Conservation (phyloP, 2,888 invertebrate genomes). For the Ellobium chinense region DNA sequence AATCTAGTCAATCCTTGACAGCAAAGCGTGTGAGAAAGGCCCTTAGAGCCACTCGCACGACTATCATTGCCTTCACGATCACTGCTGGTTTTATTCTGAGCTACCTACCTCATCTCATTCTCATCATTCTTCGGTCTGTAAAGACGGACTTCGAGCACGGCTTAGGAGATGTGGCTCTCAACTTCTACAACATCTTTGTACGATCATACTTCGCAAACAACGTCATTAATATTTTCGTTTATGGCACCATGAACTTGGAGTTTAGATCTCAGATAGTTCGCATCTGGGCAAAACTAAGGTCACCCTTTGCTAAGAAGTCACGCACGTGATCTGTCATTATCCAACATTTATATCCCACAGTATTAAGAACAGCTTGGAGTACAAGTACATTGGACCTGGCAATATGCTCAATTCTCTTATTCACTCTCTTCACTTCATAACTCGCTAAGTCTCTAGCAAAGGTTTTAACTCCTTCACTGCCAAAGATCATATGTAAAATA, state of each 20-base stretch:
- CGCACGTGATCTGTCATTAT: too few species aligned
- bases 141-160: slow-evolving; percentile 27
- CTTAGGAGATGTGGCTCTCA: slow-evolving; percentile 49
- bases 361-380: too few species aligned
- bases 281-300: slow-evolving; percentile 15
- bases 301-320: not conserved
- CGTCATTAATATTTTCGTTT: slow-evolving; percentile 65
- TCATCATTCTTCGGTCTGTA: slow-evolving; percentile 49
- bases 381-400: too few species aligned
- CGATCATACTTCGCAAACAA: slow-evolving; percentile 67
- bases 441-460: too few species aligned
- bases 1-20: slow-evolving; percentile 18
- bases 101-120: slow-evolving; percentile 60
- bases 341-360: too few species aligned
- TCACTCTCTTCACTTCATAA: too few species aligned
- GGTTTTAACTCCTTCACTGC: too few species aligned
- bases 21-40: slow-evolving; percentile 14
- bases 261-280: slow-evolving; percentile 54
- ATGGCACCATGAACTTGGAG: slow-evolving; percentile 62
- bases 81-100: slow-evolving; percentile 62
- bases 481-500: too few species aligned
- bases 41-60: slow-evolving; percentile 49
- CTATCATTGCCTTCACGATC: slow-evolving; percentile 60
- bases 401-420: too few species aligned
- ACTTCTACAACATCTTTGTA: slow-evolving; percentile 62